Base-by-base conservation (phyloP, 2,888 invertebrate genomes). In the Octodonta nipae region DNA sequence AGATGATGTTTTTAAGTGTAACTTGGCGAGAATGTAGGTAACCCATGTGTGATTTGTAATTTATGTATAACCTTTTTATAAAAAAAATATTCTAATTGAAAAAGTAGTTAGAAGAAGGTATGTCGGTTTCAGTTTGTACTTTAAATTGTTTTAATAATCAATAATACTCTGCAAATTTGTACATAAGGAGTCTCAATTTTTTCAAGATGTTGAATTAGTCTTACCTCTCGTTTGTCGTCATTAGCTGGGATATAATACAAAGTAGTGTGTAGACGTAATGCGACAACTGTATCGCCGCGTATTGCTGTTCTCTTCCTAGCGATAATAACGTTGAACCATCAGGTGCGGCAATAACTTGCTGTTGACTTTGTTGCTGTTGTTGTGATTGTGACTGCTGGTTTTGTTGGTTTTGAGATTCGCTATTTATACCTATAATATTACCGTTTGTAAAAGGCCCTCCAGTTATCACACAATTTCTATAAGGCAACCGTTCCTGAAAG, bases 211-310 rank as follows among this genome's bases (percentile, higher is more conserved):
- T n/a, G n/a, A 38, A n/a, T n/a, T n/a, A n/a, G n/a, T n/a, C n/a
- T 50, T 47, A 75, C 75, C 75, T 78, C 53, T 85, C 83, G 52
- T 89, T 85, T 6, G 81, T 83, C 3, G 89, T 89, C 66, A 87
- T 82, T 52, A 89, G 80, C 56, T 87, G 86, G 51, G 83, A 84
- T 46, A 88, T 84, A 46, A 89, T 82, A 53, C 85, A 85, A 13
- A 87, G 72, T 39, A 91, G 67, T 13, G 83, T 85, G 59, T 89
- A 86, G 28, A 91, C 76, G 47, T 88, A 82, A 60, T 87, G 85
- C 26, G 86, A 83, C 32, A 91, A 65, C 52, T 82, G 80, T 32
- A 86, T 67, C 26, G 85, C 84, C 4, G 83, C 82, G 52, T 79
- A 71, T 50, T 74, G 73, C 48, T 75, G 75, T 49, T 76, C 76